Conservation (phyloP, 2,113 vertebrate species). For the Potamarius usumacintae region DNA sequence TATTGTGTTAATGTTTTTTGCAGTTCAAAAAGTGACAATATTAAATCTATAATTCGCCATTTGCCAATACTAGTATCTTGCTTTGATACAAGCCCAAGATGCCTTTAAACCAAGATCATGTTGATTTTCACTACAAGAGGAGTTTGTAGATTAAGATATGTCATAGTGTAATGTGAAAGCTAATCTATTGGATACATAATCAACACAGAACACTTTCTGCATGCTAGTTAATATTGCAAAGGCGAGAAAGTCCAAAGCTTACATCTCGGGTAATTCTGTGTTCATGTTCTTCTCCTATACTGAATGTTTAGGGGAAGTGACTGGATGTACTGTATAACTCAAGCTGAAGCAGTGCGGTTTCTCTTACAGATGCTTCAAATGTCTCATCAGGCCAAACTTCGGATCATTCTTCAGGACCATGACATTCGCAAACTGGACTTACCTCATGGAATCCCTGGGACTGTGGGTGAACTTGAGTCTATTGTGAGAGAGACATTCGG, state of each 20-base stretch:
- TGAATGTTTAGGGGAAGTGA: background rate
- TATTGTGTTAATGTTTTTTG: too few relatives aligned
- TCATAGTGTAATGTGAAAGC: background rate
- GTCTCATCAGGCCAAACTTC: conserved; percentile 34
- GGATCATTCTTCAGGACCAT: conserved; percentile 38
- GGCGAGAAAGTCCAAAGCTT: background rate
- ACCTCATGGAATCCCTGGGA: conserved; percentile 39
- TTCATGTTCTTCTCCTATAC: background rate
- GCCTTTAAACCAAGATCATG: too few relatives aligned
- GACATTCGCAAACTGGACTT: conserved; percentile 44
- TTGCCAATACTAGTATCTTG: too few relatives aligned
- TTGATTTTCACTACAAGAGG: too few relatives aligned
- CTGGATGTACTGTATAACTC: background rate
- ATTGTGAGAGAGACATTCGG: conserved; percentile 36
- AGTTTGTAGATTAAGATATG: background rate
- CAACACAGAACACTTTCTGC: background rate
- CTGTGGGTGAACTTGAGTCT: conserved; percentile 36
- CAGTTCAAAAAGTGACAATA: too few relatives aligned
- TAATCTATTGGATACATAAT: background rate
- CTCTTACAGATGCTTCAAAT: background rate
- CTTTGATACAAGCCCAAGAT: too few relatives aligned
- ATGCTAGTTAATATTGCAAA: background rate
- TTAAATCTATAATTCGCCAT: too few relatives aligned
- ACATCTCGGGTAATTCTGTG: background rate
- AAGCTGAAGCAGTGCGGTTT: background rate